phyloP scores from a whole-genome alignment of 2,113 vertebrate species.

The Aptenodytes forsteri region DNA sequence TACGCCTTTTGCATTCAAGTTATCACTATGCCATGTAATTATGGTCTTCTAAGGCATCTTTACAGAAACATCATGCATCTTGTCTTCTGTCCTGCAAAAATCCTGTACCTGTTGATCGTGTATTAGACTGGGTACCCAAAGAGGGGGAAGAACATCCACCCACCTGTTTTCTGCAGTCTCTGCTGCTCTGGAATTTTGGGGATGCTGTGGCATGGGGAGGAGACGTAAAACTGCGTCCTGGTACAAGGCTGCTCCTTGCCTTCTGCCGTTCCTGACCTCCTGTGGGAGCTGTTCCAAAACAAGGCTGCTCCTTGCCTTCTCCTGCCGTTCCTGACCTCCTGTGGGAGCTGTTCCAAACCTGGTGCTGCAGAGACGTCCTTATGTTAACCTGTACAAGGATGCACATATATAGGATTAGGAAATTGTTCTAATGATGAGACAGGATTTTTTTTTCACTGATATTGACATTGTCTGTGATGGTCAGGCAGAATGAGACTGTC shows the following conservation, averaged over 20 bases:
- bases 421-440: neutral
- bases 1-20: neutral
- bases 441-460: neutral
- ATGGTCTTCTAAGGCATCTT: neutral
- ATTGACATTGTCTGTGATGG: accelerated
- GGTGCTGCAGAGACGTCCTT: neutral
- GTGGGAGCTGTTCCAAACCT: slow-evolving; percentile 33
- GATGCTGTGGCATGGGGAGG: neutral
- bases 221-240: neutral
- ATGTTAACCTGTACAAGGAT: neutral
- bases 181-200: neutral
- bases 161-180: neutral
- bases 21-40: neutral
- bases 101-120: accelerated
- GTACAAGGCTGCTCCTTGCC: neutral
- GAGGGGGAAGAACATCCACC: neutral
- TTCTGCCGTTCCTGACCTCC: neutral
- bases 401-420: neutral
- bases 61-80: neutral
- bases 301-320: neutral
- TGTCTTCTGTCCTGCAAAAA: neutral
- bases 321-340: neutral
- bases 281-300: slow-evolving; percentile 37
- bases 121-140: neutral
- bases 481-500: neutral